A percentile compares a stretch with the other conserved stretches of the same genome.
Evolutionary conservation across 2,797 vertebrate genomes (phyloP).

Genomic region (Takifugu rubripes): DNA sequence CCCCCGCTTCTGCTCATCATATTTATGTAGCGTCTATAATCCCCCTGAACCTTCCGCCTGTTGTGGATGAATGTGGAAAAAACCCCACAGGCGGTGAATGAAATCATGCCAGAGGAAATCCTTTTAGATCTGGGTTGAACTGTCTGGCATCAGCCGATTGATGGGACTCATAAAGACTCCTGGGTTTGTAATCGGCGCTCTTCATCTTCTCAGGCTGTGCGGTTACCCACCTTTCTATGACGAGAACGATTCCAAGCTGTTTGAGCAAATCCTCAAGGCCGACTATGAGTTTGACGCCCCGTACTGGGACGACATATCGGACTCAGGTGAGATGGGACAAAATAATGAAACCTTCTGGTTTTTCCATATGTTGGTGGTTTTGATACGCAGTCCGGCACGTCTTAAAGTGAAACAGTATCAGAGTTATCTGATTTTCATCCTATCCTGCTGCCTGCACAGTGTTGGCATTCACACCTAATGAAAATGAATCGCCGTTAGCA

Average conservation of each 20-base stretch:
- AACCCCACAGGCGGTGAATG: conserved; percentile 40
- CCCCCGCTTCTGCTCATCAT: neutral
- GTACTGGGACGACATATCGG: conserved; percentile 98
- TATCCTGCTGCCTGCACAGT: too few relatives aligned
- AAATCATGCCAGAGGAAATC: conserved; percentile 56
- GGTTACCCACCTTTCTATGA: conserved; percentile 99
- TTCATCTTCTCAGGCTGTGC: conserved; percentile 81
- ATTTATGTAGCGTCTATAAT: conserved; percentile 34
- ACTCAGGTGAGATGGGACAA: conserved; percentile 82
- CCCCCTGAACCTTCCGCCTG: conserved; percentile 26
- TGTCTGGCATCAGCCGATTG: conserved; percentile 36
- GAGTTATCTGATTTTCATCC: too few relatives aligned
- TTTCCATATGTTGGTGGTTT: too few relatives aligned
- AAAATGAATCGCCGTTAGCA: too few relatives aligned
- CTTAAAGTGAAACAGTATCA: too few relatives aligned
- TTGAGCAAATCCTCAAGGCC: conserved; percentile 97
- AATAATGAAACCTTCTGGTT: too few relatives aligned
- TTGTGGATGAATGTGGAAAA: conserved; percentile 41
- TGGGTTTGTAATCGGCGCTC: conserved; percentile 43
- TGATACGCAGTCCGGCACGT: too few relatives aligned
- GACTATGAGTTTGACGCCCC: conserved; percentile 98
- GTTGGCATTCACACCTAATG: too few relatives aligned
- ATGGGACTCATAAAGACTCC: conserved; percentile 11
- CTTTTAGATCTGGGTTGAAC: conserved; percentile 54
- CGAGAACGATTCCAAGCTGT: conserved; percentile 97